These are phyloP conservation scores for Polyommatus icarus DNA, from an alignment of 2,888 invertebrate genomes.

Conservation along the genomic window DNA sequence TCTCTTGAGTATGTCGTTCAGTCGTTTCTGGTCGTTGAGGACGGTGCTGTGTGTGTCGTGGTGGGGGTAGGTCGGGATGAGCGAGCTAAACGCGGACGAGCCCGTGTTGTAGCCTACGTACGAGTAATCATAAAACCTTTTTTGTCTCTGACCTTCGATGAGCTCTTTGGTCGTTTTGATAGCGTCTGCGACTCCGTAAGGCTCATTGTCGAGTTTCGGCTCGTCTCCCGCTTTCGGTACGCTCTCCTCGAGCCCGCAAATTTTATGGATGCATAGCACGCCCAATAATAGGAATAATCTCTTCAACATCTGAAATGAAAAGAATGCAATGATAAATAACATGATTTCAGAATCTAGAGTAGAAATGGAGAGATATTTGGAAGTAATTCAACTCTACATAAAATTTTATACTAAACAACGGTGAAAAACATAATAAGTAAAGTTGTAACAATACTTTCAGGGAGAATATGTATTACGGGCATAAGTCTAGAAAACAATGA, in stretches of 20 bases:
- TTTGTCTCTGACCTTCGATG: conserved; percentile 45
- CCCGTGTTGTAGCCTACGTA: conserved; percentile 40
- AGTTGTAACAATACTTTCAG: conserved; percentile 19
- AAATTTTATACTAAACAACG: not conserved
- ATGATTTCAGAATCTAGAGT: not conserved
- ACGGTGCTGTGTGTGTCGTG: conserved; percentile 34
- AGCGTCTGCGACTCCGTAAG: conserved; percentile 44
- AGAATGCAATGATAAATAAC: conserved; percentile 31
- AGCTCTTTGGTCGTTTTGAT: conserved; percentile 39
- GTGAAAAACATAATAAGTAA: not conserved
- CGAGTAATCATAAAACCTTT: conserved; percentile 47
- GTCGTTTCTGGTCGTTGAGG: conserved; percentile 36
- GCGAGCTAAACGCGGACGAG: conserved; percentile 33
- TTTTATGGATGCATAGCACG: conserved; percentile 52
- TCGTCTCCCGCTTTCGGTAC: conserved; percentile 43
- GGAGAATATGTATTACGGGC: conserved; percentile 1
- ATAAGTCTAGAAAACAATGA: conserved; percentile 26
- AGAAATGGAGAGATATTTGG: not conserved
- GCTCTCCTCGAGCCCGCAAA: conserved; percentile 53
- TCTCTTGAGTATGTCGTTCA: conserved; percentile 41
- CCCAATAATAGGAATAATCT: conserved; percentile 47
- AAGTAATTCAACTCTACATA: not conserved
- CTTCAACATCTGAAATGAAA: conserved; percentile 64
- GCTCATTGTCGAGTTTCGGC: conserved; percentile 46
- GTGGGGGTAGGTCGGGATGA: conserved; percentile 37